Percentiles rank a stretch among this genome's conserved stretches.
phyloP scores from a whole-genome alignment of 2,888 invertebrate genomes.

The Lepidochrysops patricia region DNA sequence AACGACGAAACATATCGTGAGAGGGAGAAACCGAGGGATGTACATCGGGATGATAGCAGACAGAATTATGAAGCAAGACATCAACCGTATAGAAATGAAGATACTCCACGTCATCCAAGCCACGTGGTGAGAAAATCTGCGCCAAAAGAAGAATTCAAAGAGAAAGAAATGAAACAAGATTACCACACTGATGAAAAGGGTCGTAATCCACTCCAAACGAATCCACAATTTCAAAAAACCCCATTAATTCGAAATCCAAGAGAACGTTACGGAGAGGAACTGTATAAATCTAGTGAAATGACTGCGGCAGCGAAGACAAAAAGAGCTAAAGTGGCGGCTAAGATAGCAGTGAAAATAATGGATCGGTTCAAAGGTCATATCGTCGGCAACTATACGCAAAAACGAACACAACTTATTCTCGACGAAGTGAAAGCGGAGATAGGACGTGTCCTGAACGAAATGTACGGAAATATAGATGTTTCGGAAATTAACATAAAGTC shows the following conservation, averaged over 20 bases:
- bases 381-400: slow-evolving; percentile 31
- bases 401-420: slow-evolving; percentile 31
- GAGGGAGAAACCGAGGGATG: slow-evolving; percentile 28
- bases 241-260: neutral
- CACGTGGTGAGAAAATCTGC: slow-evolving; percentile 22
- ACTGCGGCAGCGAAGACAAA: slow-evolving; percentile 26
- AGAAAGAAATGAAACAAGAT: slow-evolving; percentile 46
- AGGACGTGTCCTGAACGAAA: slow-evolving; percentile 36
- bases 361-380: slow-evolving; percentile 35
- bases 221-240: neutral
- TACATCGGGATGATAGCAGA: slow-evolving; percentile 18
- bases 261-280: neutral
- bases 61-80: slow-evolving; percentile 16
- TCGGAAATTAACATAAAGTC: slow-evolving; percentile 53
- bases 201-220: slow-evolving; percentile 27
- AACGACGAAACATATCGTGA: slow-evolving; percentile 19
- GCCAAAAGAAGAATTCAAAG: slow-evolving; percentile 35
- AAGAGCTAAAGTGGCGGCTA: slow-evolving; percentile 45
- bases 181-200: slow-evolving; percentile 48
- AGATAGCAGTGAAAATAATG: slow-evolving; percentile 41
- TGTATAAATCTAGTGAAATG: neutral
- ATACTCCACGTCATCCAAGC: slow-evolving; percentile 20
- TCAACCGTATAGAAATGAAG: slow-evolving; percentile 20
- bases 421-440: slow-evolving; percentile 39
- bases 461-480: slow-evolving; percentile 47